Percentiles rank a stretch among this genome's conserved stretches.
Evolutionary conservation across 2,113 vertebrate genomes (phyloP).

Genomic region (Campylorhamphus procurvoides): DNA sequence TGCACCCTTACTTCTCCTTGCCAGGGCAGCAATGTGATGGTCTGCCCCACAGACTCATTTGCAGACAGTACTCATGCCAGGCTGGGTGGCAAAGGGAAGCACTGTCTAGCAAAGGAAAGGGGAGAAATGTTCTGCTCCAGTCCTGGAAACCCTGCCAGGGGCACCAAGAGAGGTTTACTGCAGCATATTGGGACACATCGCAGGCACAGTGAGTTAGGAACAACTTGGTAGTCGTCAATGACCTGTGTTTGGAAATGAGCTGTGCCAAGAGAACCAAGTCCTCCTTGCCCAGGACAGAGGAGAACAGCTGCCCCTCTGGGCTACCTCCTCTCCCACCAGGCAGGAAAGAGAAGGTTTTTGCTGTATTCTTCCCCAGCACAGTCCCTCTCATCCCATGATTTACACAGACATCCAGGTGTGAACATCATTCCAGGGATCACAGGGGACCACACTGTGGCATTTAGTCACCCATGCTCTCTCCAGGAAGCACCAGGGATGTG

Average conservation of each 20-base stretch:
- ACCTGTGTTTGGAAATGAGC: not conserved
- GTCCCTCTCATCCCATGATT: not conserved
- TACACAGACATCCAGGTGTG: not conserved
- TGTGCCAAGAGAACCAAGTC: not conserved
- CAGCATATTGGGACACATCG: not conserved
- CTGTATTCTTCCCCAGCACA: rapidly evolving
- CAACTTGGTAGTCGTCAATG: not conserved
- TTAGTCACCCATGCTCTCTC: not conserved
- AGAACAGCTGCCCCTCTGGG: rapidly evolving
- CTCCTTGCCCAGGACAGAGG: not conserved
- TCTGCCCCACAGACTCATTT: not conserved
- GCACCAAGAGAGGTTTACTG: not conserved
- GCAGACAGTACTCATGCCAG: rapidly evolving
- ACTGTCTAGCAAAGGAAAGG: not conserved
- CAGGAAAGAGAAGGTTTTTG: not conserved
- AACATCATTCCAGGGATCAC: no score
- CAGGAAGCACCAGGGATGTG: not conserved
- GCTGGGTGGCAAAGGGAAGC: not conserved
- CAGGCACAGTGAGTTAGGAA: not conserved
- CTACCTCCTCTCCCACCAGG: not conserved
- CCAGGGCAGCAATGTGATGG: not conserved
- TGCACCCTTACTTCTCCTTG: not conserved
- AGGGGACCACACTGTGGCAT: not conserved
- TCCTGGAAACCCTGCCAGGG: not conserved
- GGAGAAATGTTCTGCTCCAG: not conserved